A percentile compares a stretch with the other conserved stretches of the same genome.
Evolutionary conservation across 1,140 invertebrate genomes (phyloP).

Genomic region (Bombus impatiens): DNA sequence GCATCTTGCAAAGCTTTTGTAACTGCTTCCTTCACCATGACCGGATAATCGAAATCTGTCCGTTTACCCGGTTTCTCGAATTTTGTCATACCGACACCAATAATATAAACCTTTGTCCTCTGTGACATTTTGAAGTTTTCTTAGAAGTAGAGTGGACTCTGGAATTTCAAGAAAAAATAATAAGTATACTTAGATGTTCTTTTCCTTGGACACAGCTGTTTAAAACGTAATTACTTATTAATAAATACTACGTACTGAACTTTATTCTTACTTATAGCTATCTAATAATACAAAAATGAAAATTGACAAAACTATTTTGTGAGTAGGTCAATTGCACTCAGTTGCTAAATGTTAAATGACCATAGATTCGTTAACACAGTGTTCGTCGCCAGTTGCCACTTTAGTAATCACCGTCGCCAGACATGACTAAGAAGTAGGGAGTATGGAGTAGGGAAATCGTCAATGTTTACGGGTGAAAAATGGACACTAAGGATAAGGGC

Average conservation of each 20-base stretch:
- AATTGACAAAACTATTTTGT: constrained; percentile 18
- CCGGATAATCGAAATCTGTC: constrained; percentile 94
- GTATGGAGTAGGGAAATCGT: too few species aligned
- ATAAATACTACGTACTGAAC: constrained; percentile 9
- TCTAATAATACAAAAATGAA: neutral
- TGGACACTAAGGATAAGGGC: too few species aligned
- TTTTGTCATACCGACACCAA: constrained; percentile 99
- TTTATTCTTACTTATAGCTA: constrained; percentile 32
- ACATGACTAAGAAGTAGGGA: too few species aligned
- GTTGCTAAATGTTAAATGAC: neutral
- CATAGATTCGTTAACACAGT: too few species aligned
- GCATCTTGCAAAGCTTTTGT: constrained; percentile 94
- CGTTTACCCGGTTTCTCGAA: constrained; percentile 94
- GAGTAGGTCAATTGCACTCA: neutral
- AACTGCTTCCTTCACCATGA: constrained; percentile 97
- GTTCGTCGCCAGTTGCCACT: too few species aligned
- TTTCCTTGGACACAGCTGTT: neutral
- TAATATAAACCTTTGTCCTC: constrained; percentile 90
- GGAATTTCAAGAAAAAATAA: neutral
- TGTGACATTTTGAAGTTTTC: constrained; percentile 75
- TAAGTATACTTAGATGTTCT: too few species aligned
- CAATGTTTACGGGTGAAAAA: too few species aligned
- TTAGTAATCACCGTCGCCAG: too few species aligned
- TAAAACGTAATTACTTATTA: neutral
- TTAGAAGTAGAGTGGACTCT: neutral